Conservation (phyloP, 2,797 vertebrate genomes). For the Semaprochilodus insignis region DNA sequence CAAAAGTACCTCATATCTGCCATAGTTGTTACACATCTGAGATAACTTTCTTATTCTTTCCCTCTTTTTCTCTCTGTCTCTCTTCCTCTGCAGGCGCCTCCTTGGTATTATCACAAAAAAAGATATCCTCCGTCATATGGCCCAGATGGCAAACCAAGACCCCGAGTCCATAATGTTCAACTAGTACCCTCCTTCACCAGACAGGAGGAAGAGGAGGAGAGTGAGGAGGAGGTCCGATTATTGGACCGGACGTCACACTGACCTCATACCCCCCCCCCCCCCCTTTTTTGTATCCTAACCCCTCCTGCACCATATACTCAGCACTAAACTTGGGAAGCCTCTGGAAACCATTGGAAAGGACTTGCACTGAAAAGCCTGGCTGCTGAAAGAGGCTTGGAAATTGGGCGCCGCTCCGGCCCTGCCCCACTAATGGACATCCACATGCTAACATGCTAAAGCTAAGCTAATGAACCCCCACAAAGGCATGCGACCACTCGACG, state of each 20-base stretch:
- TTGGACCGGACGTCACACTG: conserved; percentile 90
- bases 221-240: conserved; percentile 88
- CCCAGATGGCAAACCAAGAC: conserved; percentile 99
- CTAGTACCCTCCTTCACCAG: conserved; percentile 82
- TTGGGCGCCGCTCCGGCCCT: conserved; percentile 46
- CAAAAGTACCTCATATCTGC: conserved; percentile 26
- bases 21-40: too few species aligned
- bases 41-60: not conserved
- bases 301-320: conserved; percentile 40
- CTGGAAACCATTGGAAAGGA: conserved; percentile 27
- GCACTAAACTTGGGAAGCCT: conserved; percentile 33
- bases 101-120: conserved; percentile 99
- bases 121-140: conserved; percentile 99
- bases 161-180: conserved; percentile 99
- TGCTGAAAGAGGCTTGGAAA: conserved; percentile 39
- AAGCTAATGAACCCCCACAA: conserved; percentile 31
- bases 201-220: conserved; percentile 57
- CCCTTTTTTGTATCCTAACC: conserved; percentile 43
- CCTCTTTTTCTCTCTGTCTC: conserved; percentile 1
- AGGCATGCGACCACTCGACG: conserved; percentile 35
- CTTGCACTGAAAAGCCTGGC: conserved; percentile 18
- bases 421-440: conserved; percentile 56
- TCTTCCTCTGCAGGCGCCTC: conserved; percentile 87
- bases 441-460: conserved; percentile 55
- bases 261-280: conserved; percentile 62